phyloP scores from a whole-genome alignment of 2,113 vertebrate species.

The Neogobius melanostomus region DNA sequence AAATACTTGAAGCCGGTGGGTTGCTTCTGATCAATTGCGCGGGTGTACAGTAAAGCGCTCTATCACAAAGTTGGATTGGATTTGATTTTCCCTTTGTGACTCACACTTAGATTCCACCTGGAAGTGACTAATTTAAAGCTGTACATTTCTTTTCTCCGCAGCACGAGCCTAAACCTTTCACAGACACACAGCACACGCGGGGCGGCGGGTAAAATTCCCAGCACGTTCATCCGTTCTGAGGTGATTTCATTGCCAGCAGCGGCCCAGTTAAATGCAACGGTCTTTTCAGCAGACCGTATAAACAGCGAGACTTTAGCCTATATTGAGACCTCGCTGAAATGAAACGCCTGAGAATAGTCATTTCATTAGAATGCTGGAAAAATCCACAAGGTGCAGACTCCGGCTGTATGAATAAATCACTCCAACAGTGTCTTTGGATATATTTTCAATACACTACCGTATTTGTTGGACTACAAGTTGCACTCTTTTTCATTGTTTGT shows the following conservation, averaged over 20 bases:
- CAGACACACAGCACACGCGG: constrained; percentile 33
- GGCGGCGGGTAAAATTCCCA: constrained; percentile 31
- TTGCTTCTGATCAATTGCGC: too few species aligned
- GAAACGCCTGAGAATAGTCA: constrained; percentile 44
- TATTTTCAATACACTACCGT: too few species aligned
- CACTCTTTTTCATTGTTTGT: too few species aligned
- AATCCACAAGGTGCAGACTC: constrained; percentile 41
- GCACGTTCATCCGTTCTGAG: constrained; percentile 48
- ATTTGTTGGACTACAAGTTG: too few species aligned
- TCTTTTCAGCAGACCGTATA: constrained; percentile 38
- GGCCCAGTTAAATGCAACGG: neutral
- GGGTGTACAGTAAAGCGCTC: too few species aligned
- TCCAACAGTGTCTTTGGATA: neutral
- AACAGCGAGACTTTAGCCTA: constrained; percentile 39
- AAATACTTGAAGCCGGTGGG: too few species aligned
- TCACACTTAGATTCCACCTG: neutral
- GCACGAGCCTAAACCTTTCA: constrained; percentile 37
- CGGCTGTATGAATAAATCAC: constrained; percentile 21
- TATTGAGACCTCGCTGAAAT: constrained; percentile 40
- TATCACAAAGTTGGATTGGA: neutral
- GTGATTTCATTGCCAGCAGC: constrained; percentile 35
- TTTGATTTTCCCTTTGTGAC: neutral
- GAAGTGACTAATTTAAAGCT: neutral
- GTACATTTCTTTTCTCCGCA: neutral
- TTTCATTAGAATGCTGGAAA: constrained; percentile 51